These are phyloP conservation scores for Tragelaphus imberbis DNA, from an alignment of 2,113 vertebrate genomes.

Conservation along the genomic window DNA sequence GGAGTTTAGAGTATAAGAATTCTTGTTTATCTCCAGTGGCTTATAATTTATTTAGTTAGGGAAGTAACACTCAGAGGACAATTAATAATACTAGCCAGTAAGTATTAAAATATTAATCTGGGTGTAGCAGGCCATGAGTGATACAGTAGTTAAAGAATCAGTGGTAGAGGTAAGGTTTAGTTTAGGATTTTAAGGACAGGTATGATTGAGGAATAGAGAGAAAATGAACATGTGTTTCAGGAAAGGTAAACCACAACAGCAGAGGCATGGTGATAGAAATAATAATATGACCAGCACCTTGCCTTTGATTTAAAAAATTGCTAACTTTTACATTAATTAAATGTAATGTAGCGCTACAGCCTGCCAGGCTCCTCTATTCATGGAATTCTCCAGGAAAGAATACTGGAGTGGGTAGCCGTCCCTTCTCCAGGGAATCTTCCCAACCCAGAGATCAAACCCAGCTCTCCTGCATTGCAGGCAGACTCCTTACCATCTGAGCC, in stretches of 20 bases:
- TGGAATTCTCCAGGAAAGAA: background rate
- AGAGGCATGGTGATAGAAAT: background rate
- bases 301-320: background rate
- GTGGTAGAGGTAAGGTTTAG: background rate
- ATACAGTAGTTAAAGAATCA: background rate
- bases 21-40: background rate
- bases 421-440: background rate
- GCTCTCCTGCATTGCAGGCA: background rate
- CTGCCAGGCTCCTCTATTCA: background rate
- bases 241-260: background rate
- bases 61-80: constrained; percentile 19
- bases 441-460: background rate
- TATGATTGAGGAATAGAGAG: background rate
- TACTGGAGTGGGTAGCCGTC: background rate
- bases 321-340: background rate
- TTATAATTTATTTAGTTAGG: background rate
- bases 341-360: background rate
- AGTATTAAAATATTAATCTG: background rate
- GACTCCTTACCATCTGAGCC: background rate
- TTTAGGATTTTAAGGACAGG: background rate
- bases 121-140: background rate
- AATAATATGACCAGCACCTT: background rate
- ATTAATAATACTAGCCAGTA: background rate
- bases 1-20: background rate
- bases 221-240: background rate